A percentile compares a stretch with the other conserved stretches of the same genome.
These are phyloP conservation scores for Spea bombifrons DNA, from an alignment of 2,113 vertebrate species.

Conservation along the genomic window DNA sequence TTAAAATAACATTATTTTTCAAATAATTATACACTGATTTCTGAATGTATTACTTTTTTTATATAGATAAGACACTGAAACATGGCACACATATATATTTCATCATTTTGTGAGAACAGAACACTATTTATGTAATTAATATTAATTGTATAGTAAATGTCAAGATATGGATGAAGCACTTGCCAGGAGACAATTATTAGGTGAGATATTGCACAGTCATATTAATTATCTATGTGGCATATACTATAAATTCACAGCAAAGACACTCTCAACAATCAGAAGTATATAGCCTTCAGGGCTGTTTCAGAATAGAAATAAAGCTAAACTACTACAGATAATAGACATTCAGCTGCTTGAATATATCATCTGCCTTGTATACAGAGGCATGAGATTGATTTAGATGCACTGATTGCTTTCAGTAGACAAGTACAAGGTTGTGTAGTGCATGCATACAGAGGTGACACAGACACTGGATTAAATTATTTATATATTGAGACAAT, in stretches of 20 bases:
- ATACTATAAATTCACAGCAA: constrained; percentile 24
- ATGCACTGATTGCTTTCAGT: no score
- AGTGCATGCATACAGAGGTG: no score
- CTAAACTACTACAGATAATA: not conserved
- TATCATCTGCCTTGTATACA: no score
- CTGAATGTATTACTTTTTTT: not conserved
- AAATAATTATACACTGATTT: not conserved
- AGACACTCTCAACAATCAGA: not conserved
- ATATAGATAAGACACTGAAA: no score
- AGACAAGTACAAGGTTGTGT: no score
- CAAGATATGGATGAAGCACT: constrained; percentile 34
- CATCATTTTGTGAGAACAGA: constrained; percentile 21
- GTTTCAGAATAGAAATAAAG: not conserved
- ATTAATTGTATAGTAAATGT: constrained; percentile 41
- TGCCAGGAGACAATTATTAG: constrained; percentile 40
- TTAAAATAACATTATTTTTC: not conserved
- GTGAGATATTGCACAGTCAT: constrained; percentile 37
- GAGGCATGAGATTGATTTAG: no score
- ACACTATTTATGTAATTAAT: constrained; percentile 39
- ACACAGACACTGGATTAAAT: no score
- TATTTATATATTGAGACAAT: no score
- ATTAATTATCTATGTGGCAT: constrained; percentile 34
- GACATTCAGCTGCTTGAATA: not conserved
- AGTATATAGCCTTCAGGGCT: constrained; percentile 21
- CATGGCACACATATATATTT: not conserved